phyloP scores from a whole-genome alignment of 2,797 vertebrate species.

The Carapus acus region DNA sequence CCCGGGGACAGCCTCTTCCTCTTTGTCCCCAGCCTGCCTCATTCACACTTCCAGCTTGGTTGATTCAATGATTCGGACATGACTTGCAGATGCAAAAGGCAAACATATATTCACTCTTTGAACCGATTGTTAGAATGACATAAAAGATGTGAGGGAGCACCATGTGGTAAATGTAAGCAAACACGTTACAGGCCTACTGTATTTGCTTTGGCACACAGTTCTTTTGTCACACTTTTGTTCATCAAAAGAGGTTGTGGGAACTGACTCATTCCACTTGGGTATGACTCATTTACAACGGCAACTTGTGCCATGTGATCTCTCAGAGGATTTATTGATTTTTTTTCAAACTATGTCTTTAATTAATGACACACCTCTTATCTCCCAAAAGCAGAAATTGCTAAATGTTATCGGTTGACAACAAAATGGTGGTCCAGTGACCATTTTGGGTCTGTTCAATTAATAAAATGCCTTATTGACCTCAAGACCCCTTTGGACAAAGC shows the following conservation, averaged over 20 bases:
- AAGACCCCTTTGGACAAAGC: conserved; percentile 8
- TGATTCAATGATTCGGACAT: conserved; percentile 52
- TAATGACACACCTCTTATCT: conserved; percentile 50
- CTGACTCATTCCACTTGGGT: conserved; percentile 15
- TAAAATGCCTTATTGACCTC: conserved; percentile 52
- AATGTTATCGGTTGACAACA: conserved; percentile 48
- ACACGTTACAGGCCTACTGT: too few relatives aligned
- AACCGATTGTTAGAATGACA: conserved; percentile 37
- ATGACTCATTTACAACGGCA: conserved; percentile 22
- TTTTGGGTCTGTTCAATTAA: conserved; percentile 38
- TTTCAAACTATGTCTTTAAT: conserved; percentile 41
- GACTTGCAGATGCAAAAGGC: conserved; percentile 49
- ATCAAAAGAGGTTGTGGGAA: conserved; percentile 2
- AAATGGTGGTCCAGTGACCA: conserved; percentile 29
- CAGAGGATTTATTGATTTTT: conserved; percentile 10
- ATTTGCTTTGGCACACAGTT: background rate
- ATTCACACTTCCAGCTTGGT: conserved; percentile 47
- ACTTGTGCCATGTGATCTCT: conserved; percentile 3
- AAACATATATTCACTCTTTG: conserved; percentile 64
- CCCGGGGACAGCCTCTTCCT: conserved; percentile 62
- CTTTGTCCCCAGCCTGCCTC: conserved; percentile 45
- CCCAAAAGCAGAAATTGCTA: conserved; percentile 38
- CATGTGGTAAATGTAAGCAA: background rate
- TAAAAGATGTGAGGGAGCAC: conserved; percentile 16
- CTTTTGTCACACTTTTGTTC: conserved; percentile 5